Evolutionary conservation across 2,113 vertebrate genomes (phyloP), one percentile per base, ranked within the genome.

Genomic region (Hassar affinis): DNA sequence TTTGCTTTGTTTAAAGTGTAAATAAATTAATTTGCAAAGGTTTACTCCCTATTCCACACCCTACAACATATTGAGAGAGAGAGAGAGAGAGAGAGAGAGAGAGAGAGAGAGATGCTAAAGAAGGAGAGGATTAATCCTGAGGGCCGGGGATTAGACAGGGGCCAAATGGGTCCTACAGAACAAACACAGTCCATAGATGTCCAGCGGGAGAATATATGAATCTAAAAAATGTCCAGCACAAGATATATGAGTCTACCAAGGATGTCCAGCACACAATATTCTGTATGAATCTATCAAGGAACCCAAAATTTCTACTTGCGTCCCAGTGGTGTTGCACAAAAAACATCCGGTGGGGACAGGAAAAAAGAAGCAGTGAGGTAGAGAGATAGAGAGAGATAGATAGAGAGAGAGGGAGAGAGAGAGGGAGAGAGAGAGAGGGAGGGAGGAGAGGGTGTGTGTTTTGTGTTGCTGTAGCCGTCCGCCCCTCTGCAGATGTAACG

Each of bases 401-500:
- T 15, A 54, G 38, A 38, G 27, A 54, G 4, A 1, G 75, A 12
- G 33, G 0, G 35, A 30, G 33, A 69, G 74, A 20, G 35, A 17
- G 35, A 27, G n/a, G 6, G 38, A n/a, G 38, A 7, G 35, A 27
- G 57, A 38, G 27, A 64, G 11, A 3, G 54, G 7, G 35, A 27
- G 38, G 4, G 56, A 38, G 57, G 3, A 25, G n/a, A n/a, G n/a
- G n/a, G n/a, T n/a, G 22, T 54, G 78, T 3, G 59, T 33, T 45
- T 66, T 30, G 57, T 79, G 45, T 49, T 66, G 78, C 77, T 79
- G 77, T 61, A 68, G 75, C 54, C 57, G 71, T 86, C 88, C 85
- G 85, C 88, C 90, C 82, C 88, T 78, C 76, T 79, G 87, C 82
- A 89, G 89, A 89, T 57, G 74, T 68, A 81, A 91, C 85, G 88